Evolutionary conservation across 2,113 vertebrate genomes (phyloP), one percentile per base, ranked within the genome.

Genomic region (Halichoerus grypus): DNA sequence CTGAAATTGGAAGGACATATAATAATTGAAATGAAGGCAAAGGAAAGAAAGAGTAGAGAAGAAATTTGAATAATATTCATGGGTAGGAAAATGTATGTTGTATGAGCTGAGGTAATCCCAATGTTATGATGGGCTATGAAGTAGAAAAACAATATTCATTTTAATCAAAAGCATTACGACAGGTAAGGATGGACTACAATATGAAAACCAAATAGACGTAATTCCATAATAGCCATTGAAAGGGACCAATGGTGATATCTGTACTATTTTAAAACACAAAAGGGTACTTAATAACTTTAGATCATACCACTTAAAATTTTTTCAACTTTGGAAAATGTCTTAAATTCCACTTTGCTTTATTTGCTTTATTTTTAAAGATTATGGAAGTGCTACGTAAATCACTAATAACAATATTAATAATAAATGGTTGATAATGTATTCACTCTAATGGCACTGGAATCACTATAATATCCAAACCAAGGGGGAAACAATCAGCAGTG

Each of bases 341-440:
- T 65, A 36, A 80, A 72, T 90, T 89, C 55, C 10, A 86, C 33
- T 76, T 83, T 57, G 36, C 55, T 77, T 49, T 82, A 61, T 21
- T 90, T 87, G 33, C 21, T 74, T 94, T 91, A 85, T 83, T 90
- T 87, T 91, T 90, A n/a, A 79, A 72, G 13, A 74, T 69, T 77
- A 69, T 33, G 19, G 6, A 94, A 63, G 22, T 89, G 19, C 26
- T 31, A 76, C 4, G 2, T 89, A 94, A 95, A 59, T 53, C 22
- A 77, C 57, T 53, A 57, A 2, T 15, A 51, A 81, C 22, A 76
- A 42, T 18, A 39, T 80, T 79, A 51, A 53, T 79, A 79, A 51
- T 33, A 79, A 95, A 74, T 5, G 6, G 9, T 53, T 95, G 42
- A 77, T 57, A 69, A 18, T 42, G 6, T 16, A 59, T 74, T 83